phyloP scores from a whole-genome alignment of 1,140 invertebrate genomes.

The Batillaria attramentaria region DNA sequence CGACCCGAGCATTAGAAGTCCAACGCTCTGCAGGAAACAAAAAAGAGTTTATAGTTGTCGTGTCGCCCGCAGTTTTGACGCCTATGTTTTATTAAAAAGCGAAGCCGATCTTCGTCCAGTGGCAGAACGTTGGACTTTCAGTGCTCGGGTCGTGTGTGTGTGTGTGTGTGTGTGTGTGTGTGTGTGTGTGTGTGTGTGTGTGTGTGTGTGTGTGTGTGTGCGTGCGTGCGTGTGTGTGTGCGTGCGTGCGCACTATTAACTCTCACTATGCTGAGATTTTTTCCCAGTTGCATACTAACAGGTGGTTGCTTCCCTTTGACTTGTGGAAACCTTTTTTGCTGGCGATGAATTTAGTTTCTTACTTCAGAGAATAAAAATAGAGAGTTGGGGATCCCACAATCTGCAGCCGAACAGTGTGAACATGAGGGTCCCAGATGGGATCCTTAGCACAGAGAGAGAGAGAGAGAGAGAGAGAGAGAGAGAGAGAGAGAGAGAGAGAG shows the following conservation, averaged over 20 bases:
- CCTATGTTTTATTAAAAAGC: not conserved
- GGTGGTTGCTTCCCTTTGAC: too few relatives aligned
- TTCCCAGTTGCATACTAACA: too few relatives aligned
- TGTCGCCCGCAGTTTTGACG: not conserved
- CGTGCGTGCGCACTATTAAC: too few relatives aligned
- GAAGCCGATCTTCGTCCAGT: not conserved
- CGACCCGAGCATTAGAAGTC: too few relatives aligned
- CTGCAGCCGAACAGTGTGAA: too few relatives aligned
- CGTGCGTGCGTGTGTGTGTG: not conserved
- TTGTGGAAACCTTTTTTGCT: too few relatives aligned
- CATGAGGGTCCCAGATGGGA: too few relatives aligned
- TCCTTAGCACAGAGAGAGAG: not conserved
- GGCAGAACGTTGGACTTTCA: not conserved
- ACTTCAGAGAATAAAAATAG: too few relatives aligned
- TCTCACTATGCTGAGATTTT: too few relatives aligned
- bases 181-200: not conserved
- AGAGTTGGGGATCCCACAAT: too few relatives aligned
- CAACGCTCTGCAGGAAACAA: too few relatives aligned
- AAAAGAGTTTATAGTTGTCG: not conserved
- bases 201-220: conserved; percentile 15
- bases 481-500: not conserved
- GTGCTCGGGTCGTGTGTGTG: not conserved
- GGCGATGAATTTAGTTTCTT: too few relatives aligned
- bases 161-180: not conserved
- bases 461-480: not conserved